Base-by-base conservation (phyloP, 2,797 vertebrate species). In the Hypotaenidia philippensis region DNA sequence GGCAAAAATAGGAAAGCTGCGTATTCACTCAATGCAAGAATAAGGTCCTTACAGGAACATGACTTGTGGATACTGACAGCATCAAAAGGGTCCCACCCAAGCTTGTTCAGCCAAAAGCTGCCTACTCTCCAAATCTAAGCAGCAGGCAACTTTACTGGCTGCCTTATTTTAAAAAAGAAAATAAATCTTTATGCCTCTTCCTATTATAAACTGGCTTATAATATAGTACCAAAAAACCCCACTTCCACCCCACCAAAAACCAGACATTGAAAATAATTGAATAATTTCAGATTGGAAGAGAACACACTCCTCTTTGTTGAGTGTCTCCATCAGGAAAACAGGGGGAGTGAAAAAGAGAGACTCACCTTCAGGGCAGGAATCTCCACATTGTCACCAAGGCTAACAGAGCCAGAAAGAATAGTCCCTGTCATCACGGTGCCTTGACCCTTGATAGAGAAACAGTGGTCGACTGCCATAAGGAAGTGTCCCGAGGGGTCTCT, bases 401-500 rank as follows among this genome's bases (percentile, higher is more conserved):
- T 98, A 97, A 99, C 94, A 31, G 99, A 98, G 95, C 99, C 99
- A 91, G 99, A 99, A 94, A 99, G 99, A 97, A 99, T 95, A 91
- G 99, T 99, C 53, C 99, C 99, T 13, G 99, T 99, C 99, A 99
- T 99, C 97, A 99, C 99, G 0, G 99, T 99, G 95, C 99, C 99
- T 96, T 99, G 99, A 96, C 99, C 99, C 40, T 98, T 99, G 97
- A 99, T 99, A 93, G 99, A 99, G 98, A 99, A 99, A 95, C 99
- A 99, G 95, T 99, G 99, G 97, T 99, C 99, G 16, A 99, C 99
- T 25, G 99, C 99, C 99, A 99, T 99, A 65, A 99, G 98, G 64
- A 99, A 98, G 41, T 98, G 97, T 65, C 99, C 99, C 1, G 97
- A 98, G 5, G 99, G 98, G 94, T 99, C 98, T 98, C 99, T 98